Percentiles rank a stretch among this genome's conserved stretches.
Conservation (phyloP, 2,113 vertebrate genomes). For the Oncorhynchus clarkii region DNA sequence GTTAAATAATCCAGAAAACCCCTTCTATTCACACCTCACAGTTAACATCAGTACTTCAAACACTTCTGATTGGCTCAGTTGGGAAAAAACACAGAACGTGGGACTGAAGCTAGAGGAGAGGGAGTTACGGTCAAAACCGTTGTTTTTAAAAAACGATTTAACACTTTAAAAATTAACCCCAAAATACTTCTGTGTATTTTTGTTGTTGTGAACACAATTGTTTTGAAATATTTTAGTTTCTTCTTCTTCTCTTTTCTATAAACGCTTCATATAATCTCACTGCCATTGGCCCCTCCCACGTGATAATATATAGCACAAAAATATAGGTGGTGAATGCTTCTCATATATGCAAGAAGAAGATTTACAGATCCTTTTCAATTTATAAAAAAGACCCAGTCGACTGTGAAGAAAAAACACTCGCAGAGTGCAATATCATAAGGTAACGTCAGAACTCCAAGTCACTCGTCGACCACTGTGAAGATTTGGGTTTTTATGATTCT, state of each 20-base stretch:
- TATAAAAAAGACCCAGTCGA: constrained; percentile 88
- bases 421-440: constrained; percentile 87
- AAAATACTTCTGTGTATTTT: constrained; percentile 43
- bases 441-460: constrained; percentile 52
- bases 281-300: constrained; percentile 76
- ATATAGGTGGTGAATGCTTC: constrained; percentile 96
- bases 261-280: constrained; percentile 70
- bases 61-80: constrained; percentile 43
- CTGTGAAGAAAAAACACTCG: constrained; percentile 84
- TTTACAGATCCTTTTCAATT: constrained; percentile 88
- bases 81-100: constrained; percentile 21
- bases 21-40: constrained; percentile 38
- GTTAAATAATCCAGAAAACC: constrained; percentile 10
- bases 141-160: neutral
- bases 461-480: neutral
- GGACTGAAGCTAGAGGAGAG: neutral
- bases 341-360: constrained; percentile 83
- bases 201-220: constrained; percentile 55
- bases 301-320: constrained; percentile 99
- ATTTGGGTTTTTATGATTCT: constrained; percentile 31
- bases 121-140: neutral
- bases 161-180: neutral
- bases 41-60: constrained; percentile 44
- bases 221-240: constrained; percentile 37
- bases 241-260: constrained; percentile 50